phyloP scores from a whole-genome alignment of 2,888 invertebrate genomes.

The Cephalotes varians region DNA sequence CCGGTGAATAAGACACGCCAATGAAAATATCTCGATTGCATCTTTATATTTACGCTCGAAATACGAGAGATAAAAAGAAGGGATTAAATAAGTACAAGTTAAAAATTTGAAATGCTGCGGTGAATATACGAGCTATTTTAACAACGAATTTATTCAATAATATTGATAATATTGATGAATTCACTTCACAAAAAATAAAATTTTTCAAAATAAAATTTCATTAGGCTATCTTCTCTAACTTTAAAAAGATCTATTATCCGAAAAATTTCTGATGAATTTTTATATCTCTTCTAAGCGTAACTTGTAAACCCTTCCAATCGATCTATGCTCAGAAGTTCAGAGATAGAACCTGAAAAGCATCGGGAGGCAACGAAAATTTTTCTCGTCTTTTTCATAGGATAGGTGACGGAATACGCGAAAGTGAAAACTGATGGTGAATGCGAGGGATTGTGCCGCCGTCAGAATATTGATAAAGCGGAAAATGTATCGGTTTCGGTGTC shows the following conservation, averaged over 20 bases:
- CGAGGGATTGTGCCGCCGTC: not conserved
- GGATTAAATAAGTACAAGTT: not conserved
- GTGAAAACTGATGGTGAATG: slow-evolving; percentile 28
- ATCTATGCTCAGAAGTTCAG: slow-evolving; percentile 5
- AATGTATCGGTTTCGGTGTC: slow-evolving; percentile 46
- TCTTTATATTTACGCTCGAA: slow-evolving; percentile 1
- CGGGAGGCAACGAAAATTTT: not conserved
- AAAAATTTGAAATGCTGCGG: not conserved
- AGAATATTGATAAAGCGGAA: slow-evolving; percentile 56
- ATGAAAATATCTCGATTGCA: slow-evolving; percentile 6
- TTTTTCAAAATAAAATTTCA: not conserved
- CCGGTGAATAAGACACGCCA: slow-evolving; percentile 30
- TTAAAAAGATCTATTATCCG: not conserved
- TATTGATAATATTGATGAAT: not conserved
- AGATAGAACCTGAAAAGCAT: not conserved
- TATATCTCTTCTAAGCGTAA: not conserved
- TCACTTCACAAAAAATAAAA: not conserved
- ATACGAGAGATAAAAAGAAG: not conserved
- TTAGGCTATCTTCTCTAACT: not conserved
- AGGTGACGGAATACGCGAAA: slow-evolving; percentile 19
- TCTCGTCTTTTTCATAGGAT: not conserved
- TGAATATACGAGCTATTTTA: not conserved
- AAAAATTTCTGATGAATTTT: not conserved
- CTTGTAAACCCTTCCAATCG: slow-evolving; percentile 8
- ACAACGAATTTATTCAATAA: not conserved